Evolutionary conservation across 2,113 vertebrate genomes (phyloP).

Genomic region (Neomonachus schauinslandi): DNA sequence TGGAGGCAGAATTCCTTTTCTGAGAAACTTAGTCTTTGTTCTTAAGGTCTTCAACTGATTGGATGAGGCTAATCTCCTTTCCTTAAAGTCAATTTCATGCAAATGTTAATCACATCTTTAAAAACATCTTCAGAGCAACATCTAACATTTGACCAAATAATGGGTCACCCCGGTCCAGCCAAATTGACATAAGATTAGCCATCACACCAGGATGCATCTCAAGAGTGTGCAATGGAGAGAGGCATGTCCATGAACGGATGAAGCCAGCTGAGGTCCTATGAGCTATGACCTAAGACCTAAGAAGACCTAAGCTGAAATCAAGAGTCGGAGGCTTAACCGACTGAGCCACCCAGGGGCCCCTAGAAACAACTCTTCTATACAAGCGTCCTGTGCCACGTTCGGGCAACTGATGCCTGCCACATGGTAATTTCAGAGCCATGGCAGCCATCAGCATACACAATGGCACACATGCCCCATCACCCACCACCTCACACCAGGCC

Average conservation of each 20-base stretch:
- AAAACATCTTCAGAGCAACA: neutral
- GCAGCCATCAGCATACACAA: too few relatives aligned
- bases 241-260: accelerated
- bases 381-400: too few relatives aligned
- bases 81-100: neutral
- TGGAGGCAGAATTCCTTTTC: neutral
- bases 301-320: neutral
- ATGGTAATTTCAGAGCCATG: neutral
- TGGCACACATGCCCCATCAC: neutral
- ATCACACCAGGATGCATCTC: neutral
- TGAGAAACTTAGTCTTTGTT: neutral
- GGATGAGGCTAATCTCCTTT: neutral
- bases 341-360: too few relatives aligned
- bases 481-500: too few relatives aligned
- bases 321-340: neutral
- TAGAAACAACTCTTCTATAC: neutral
- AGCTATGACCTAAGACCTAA: too few relatives aligned
- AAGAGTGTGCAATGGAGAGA: neutral
- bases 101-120: neutral
- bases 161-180: neutral
- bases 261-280: neutral
- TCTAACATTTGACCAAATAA: neutral
- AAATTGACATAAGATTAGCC: neutral
- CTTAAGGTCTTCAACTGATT: neutral
- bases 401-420: neutral